Percentiles rank a stretch among this genome's conserved stretches.
Conservation (phyloP, 2,113 vertebrate genomes). For the Agapornis roseicollis region DNA sequence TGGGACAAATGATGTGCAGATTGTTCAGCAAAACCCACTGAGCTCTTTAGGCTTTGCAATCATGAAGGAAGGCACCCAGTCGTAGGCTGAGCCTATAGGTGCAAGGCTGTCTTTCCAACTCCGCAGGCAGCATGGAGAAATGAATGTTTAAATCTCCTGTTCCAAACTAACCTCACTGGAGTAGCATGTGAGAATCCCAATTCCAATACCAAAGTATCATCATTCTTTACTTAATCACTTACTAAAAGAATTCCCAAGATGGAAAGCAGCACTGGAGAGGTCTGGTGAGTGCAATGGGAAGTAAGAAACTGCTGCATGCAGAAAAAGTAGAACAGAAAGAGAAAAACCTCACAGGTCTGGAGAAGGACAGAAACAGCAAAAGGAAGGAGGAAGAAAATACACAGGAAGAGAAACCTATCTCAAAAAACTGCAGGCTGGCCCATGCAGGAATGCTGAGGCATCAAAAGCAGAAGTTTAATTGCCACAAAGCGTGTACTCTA, state of each 20-base stretch:
- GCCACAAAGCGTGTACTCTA: neutral
- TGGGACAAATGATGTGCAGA: conserved; percentile 21
- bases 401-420: neutral
- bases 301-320: neutral
- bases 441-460: neutral
- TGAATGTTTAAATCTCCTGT: neutral
- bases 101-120: neutral
- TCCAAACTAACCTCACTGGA: neutral
- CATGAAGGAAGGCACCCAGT: neutral
- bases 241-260: neutral
- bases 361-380: neutral
- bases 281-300: neutral
- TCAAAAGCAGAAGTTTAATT: neutral
- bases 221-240: neutral
- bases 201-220: neutral
- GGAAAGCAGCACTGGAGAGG: neutral
- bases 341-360: neutral
- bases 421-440: neutral
- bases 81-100: neutral
- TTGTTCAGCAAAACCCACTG: conserved; percentile 29
- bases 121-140: neutral
- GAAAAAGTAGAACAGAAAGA: neutral
- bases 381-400: neutral
- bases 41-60: neutral
- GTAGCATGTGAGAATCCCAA: neutral